A percentile compares a stretch with the other conserved stretches of the same genome.
Conservation (phyloP, 2,888 invertebrate genomes). For the Macrophya alboannulata region DNA sequence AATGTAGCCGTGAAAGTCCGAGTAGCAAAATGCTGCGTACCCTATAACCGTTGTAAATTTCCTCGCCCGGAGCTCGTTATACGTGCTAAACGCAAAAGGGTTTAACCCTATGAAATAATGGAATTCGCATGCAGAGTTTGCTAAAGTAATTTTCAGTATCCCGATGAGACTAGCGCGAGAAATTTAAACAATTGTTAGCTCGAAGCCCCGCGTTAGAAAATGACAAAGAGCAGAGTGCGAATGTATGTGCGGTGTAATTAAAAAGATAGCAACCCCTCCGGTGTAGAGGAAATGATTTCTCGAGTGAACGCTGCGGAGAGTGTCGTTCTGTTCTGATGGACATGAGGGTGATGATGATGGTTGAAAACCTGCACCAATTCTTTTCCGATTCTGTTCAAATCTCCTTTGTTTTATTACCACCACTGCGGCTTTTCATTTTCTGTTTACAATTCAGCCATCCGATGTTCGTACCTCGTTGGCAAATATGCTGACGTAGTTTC, state of each 20-base stretch:
- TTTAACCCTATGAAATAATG: constrained; percentile 16
- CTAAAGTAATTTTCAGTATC: constrained; percentile 10
- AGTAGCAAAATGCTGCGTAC: not conserved
- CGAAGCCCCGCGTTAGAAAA: not conserved
- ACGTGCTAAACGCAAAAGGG: not conserved
- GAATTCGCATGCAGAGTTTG: not conserved
- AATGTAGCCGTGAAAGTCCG: not conserved
- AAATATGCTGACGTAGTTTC: constrained; percentile 24
- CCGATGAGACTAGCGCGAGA: not conserved
- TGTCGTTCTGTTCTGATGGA: not conserved
- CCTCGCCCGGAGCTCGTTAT: constrained; percentile 13
- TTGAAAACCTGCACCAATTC: not conserved
- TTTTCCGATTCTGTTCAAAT: not conserved
- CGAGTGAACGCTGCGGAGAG: not conserved
- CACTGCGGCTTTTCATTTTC: not conserved
- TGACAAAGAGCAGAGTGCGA: not conserved
- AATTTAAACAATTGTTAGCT: not conserved
- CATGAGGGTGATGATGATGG: not conserved
- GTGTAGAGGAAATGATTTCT: constrained; percentile 11
- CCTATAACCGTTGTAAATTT: not conserved
- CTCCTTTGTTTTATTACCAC: not conserved
- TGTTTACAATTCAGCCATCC: constrained; percentile 7
- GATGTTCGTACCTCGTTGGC: not conserved
- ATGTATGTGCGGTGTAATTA: constrained; percentile 20
- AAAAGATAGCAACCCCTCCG: not conserved